A percentile compares a stretch with the other conserved stretches of the same genome.
Conservation (phyloP, 2,113 vertebrate genomes). For the Electrona antarctica region DNA sequence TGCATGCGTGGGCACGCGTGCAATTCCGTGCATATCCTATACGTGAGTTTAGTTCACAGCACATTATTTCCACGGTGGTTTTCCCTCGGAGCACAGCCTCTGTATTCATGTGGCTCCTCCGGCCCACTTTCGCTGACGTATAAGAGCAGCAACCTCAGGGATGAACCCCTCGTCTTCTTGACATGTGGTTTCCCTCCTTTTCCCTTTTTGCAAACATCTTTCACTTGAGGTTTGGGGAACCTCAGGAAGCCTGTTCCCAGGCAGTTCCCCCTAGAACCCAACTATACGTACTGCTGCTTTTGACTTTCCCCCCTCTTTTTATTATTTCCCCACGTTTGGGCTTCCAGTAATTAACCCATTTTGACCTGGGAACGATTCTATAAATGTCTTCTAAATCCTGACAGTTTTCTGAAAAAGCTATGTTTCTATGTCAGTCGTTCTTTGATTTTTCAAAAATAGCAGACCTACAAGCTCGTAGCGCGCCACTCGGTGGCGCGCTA, state of each 20-base stretch:
- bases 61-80: slow-evolving; percentile 19
- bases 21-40: slow-evolving; percentile 25
- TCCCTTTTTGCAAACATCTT: slow-evolving; percentile 65
- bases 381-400: too few relatives aligned
- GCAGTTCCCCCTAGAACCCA: slow-evolving; percentile 30
- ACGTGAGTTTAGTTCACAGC: slow-evolving; percentile 18
- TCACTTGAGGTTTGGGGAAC: slow-evolving; percentile 56
- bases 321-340: slow-evolving; percentile 50
- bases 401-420: too few relatives aligned
- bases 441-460: too few relatives aligned
- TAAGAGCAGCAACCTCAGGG: slow-evolving; percentile 60
- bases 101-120: slow-evolving; percentile 53
- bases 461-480: too few relatives aligned
- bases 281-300: slow-evolving; percentile 48
- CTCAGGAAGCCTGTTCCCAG: slow-evolving; percentile 23
- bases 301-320: slow-evolving; percentile 49
- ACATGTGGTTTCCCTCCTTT: slow-evolving; percentile 62
- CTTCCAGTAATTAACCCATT: neutral
- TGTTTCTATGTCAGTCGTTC: too few relatives aligned
- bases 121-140: slow-evolving; percentile 55
- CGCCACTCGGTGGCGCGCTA: too few relatives aligned
- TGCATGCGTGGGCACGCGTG: slow-evolving; percentile 20
- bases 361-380: too few relatives aligned
- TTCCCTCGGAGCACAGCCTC: slow-evolving; percentile 31
- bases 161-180: slow-evolving; percentile 62